phyloP scores from a whole-genome alignment of 2,797 vertebrate species.

The Propithecus deckenii region DNA sequence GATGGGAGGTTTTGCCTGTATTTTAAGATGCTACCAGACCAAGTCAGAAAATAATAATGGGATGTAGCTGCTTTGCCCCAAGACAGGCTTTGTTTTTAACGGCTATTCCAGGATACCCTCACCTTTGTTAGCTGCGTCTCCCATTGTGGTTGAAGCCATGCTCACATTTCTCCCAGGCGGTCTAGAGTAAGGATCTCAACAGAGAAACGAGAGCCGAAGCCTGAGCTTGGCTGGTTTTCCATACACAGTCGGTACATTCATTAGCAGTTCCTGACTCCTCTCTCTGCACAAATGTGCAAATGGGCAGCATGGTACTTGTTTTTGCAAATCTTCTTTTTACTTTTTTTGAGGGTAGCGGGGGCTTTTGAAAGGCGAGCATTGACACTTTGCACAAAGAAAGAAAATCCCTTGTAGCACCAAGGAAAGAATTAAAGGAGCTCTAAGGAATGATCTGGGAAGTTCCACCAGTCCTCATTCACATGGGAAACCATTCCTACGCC shows the following conservation, averaged over 20 bases:
- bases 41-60: background rate
- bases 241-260: constrained; percentile 66
- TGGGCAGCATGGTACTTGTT: constrained; percentile 51
- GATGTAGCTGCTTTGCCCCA: background rate
- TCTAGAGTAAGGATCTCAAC: constrained; percentile 45
- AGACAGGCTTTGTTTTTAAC: background rate
- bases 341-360: background rate
- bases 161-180: constrained; percentile 29
- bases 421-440: background rate
- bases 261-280: constrained; percentile 67
- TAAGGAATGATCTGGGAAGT: background rate
- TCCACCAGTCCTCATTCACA: background rate
- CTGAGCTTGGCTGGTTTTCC: constrained; percentile 60
- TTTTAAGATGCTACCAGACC: background rate
- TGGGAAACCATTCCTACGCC: background rate
- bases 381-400: constrained; percentile 47
- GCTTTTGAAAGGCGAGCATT: constrained; percentile 58
- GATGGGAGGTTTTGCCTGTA: background rate
- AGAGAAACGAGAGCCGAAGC: constrained; percentile 43
- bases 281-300: constrained; percentile 42
- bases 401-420: background rate
- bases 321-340: background rate
- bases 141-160: background rate
- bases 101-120: background rate
- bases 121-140: background rate